Evolutionary conservation across 2,888 invertebrate species (phyloP).

Genomic region (Tortrix viridana): DNA sequence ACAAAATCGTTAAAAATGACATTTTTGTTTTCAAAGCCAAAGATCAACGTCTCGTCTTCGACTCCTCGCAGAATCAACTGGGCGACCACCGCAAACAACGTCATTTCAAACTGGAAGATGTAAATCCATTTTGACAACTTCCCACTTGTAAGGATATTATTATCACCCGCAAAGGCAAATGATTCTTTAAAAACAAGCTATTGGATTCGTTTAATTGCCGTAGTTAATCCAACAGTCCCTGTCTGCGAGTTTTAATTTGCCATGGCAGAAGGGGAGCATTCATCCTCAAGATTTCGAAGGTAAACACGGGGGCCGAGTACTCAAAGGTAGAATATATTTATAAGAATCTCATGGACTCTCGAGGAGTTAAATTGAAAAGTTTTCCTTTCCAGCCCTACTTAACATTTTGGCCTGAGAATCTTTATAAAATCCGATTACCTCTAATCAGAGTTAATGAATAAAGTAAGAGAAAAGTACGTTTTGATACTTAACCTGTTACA

Average conservation of each 20-base stretch:
- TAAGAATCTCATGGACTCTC: slow-evolving; percentile 28
- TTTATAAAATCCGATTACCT: slow-evolving; percentile 10
- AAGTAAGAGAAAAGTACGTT: background rate
- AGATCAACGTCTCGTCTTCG: background rate
- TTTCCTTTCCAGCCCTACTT: slow-evolving; percentile 27
- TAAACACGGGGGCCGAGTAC: slow-evolving; percentile 25
- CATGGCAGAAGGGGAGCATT: slow-evolving; percentile 14
- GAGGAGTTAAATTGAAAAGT: slow-evolving; percentile 36
- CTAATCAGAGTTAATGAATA: slow-evolving; percentile 18
- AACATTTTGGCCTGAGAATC: slow-evolving; percentile 17
- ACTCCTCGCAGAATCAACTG: background rate
- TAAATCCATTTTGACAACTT: slow-evolving; percentile 2
- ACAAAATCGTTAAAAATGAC: too few species aligned
- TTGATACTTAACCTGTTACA: background rate
- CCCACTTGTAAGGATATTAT: background rate
- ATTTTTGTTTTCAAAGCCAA: background rate
- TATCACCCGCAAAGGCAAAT: too few species aligned
- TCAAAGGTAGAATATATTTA: slow-evolving; percentile 28
- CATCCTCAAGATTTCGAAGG: slow-evolving; percentile 4
- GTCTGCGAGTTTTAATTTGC: slow-evolving; percentile 27
- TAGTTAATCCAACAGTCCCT: slow-evolving; percentile 12
- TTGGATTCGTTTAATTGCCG: slow-evolving; percentile 13
- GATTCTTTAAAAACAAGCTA: slow-evolving; percentile 4
- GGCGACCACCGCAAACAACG: too few species aligned
- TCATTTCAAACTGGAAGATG: too few species aligned